A percentile compares a stretch with the other conserved stretches of the same genome.
Conservation (phyloP, 2,888 invertebrate genomes). For the Liodrosophila aerea region DNA sequence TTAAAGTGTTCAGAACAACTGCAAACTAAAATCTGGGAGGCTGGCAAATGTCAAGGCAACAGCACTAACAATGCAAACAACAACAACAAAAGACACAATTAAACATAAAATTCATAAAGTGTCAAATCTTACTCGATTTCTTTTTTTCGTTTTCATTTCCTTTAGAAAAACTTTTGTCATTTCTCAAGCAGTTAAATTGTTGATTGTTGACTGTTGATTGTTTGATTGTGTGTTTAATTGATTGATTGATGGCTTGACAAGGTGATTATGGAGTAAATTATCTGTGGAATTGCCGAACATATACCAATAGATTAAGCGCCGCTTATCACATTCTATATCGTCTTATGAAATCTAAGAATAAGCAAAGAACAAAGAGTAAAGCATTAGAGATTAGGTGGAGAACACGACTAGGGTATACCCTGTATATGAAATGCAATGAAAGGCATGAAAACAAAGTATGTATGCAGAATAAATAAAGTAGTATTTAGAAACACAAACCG, state of each 20-base stretch:
- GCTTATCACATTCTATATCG: constrained; percentile 9
- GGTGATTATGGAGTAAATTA: constrained; percentile 20
- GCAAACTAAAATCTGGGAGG: constrained; percentile 26
- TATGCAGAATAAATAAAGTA: too few relatives aligned
- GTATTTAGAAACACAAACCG: too few relatives aligned
- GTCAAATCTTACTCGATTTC: neutral
- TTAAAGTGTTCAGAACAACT: constrained; percentile 42
- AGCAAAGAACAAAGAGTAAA: neutral
- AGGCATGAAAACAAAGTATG: too few relatives aligned
- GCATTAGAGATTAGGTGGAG: too few relatives aligned
- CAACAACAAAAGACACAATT: constrained; percentile 41
- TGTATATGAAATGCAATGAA: too few relatives aligned
- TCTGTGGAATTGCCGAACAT: constrained; percentile 1
- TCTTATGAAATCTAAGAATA: neutral
- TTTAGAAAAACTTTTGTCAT: constrained; percentile 2
- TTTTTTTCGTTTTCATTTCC: constrained; percentile 3
- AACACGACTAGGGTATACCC: too few relatives aligned
- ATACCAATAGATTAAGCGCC: constrained; percentile 12
- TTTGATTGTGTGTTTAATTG: too few relatives aligned
- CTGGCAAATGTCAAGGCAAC: constrained; percentile 59
- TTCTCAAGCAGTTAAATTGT: neutral
- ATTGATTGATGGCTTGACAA: constrained; percentile 7
- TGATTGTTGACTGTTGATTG: neutral
- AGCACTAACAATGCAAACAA: constrained; percentile 25
- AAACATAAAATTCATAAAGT: too few relatives aligned